phyloP scores from a whole-genome alignment of 2,797 vertebrate species.

The Semaprochilodus insignis region DNA sequence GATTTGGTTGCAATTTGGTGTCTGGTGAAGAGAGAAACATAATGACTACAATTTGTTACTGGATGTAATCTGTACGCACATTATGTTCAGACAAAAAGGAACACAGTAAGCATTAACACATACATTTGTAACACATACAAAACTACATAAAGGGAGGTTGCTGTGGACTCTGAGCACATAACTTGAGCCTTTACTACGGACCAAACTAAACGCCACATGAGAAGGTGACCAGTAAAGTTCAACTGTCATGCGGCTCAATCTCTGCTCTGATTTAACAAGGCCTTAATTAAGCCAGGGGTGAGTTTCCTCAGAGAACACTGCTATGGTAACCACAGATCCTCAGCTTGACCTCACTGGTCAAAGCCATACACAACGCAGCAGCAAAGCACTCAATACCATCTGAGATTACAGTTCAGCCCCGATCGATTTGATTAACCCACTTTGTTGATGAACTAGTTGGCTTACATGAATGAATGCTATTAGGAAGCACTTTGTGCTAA shows the following conservation, averaged over 20 bases:
- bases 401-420: constrained; percentile 23
- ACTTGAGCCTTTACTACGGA: neutral
- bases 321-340: constrained; percentile 54
- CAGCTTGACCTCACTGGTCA: neutral
- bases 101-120: too few species aligned
- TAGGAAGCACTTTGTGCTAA: constrained; percentile 7
- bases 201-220: constrained; percentile 24
- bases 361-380: constrained; percentile 1
- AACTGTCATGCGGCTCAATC: constrained; percentile 45
- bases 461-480: constrained; percentile 16
- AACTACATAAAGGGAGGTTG: constrained; percentile 17
- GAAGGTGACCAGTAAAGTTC: constrained; percentile 38
- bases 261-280: constrained; percentile 49
- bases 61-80: too few species aligned
- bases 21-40: too few species aligned
- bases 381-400: constrained; percentile 3
- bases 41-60: too few species aligned
- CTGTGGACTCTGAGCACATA: constrained; percentile 6
- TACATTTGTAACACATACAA: neutral
- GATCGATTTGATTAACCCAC: constrained; percentile 17
- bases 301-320: constrained; percentile 47
- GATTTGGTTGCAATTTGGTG: too few species aligned
- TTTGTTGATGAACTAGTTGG: constrained; percentile 17
- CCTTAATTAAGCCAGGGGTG: constrained; percentile 52
- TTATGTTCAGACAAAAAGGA: too few species aligned